Evolutionary conservation across 1,140 invertebrate genomes (phyloP), one percentile per base, ranked within the genome.

Genomic region (Diabrotica virgifera): DNA sequence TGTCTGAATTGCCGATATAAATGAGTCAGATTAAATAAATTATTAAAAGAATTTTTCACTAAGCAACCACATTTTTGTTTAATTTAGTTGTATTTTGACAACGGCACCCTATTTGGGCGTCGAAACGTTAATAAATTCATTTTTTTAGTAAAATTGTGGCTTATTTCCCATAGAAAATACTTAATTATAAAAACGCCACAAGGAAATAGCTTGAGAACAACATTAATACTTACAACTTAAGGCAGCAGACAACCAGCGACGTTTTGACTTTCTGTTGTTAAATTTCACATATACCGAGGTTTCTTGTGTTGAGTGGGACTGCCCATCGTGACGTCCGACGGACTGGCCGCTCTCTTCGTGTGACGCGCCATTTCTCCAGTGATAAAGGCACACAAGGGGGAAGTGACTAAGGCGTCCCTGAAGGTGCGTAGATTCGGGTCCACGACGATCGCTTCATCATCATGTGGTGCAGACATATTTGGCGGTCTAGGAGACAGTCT

Each of bases 291-390:
- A 67, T 80, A 83, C 62, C 81, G 77, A 65, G 81, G 78, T 62
- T 81, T 78, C 74, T 83, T 83, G 72, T 79, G 82, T 55, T 80
- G 80, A 52, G 81, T 81, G 58, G 81, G 82, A 70, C 82, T 82
- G 50, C 81, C 82, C 82, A 83, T 83, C 64, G 81, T 81, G 58
- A 83, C 82, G 70, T 83, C 82, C 38, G 80, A 80, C 36, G 82
- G 82, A 70, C 81, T 82, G 52, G 88, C 86, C 35, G 87, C 85
- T 72, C 90, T 83, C 81, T 92, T 92, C 76, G 85, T 82, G 70
- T 91, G 88, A 61, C 90, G 83, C 62, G 87, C 87, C 74, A 90
- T 88, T 80, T 92, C 90, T 71, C 88, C 89, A 71, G 85, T 84
- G 76, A 92, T 90, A 79, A 92, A 91, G 68, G 88, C 83, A 78